Evolutionary conservation across 92 coral and sea anemone genomes (phyloP).

Genomic region (Porites cylindrica): DNA sequence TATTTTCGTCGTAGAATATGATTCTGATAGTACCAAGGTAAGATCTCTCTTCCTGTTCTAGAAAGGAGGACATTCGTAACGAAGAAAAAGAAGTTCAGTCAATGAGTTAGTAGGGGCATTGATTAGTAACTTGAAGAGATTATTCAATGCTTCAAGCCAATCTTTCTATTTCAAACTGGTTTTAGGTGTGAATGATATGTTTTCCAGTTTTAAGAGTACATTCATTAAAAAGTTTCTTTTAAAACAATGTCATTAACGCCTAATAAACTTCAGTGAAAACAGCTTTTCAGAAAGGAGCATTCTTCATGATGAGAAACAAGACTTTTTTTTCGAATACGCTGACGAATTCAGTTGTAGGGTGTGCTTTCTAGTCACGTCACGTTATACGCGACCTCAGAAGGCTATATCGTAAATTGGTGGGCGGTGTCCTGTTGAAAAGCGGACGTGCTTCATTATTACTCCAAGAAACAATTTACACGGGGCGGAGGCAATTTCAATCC

Average conservation of each 20-base stretch:
- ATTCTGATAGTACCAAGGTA: no score
- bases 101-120: no score
- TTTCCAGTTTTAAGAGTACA: neutral
- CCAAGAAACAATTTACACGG: no score
- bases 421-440: neutral
- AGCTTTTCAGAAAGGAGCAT: neutral
- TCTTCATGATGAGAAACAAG: no score
- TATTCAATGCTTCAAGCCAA: no score
- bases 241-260: conserved; percentile 21
- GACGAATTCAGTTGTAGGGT: no score
- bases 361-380: neutral
- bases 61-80: neutral
- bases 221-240: neutral
- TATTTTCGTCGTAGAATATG: no score
- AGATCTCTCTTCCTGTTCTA: no score
- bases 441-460: conserved; percentile 1
- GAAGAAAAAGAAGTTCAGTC: neutral
- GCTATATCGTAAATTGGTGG: neutral
- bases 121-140: no score
- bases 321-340: neutral
- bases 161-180: no score
- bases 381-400: neutral
- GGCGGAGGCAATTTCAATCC: neutral
- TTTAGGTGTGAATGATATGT: no score
- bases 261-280: neutral